Evolutionary conservation across 2,888 invertebrate species (phyloP).

Genomic region (Rhagophthalmus giganteus): DNA sequence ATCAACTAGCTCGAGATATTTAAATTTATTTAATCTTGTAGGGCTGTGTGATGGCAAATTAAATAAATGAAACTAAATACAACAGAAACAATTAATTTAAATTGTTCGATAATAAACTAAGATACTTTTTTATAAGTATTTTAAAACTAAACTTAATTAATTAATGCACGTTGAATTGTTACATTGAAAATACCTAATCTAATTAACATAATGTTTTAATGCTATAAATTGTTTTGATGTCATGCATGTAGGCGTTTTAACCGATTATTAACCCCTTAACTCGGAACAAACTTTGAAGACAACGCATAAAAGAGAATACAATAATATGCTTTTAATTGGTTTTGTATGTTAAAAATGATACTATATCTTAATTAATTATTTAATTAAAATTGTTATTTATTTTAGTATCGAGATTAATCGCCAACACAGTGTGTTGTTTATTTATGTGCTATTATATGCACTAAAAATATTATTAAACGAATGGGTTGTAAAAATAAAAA

Average conservation of each 20-base stretch:
- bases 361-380: not conserved
- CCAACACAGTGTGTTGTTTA: no score
- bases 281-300: not conserved
- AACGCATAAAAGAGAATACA: not conserved
- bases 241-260: not conserved
- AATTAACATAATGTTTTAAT: not conserved
- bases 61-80: no score
- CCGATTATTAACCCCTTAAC: constrained; percentile 2
- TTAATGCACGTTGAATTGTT: not conserved
- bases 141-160: not conserved
- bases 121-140: no score
- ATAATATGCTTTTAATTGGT: not conserved
- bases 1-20: no score
- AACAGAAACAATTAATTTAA: no score
- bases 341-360: not conserved
- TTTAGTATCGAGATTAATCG: no score
- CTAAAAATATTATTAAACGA: no score
- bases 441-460: no score
- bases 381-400: no score
- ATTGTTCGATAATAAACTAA: no score
- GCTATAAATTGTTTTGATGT: not conserved
- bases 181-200: not conserved
- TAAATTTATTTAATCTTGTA: no score
- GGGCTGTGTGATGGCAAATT: no score
- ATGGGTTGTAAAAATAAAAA: constrained; percentile 16